Evolutionary conservation across 2,113 vertebrate genomes (phyloP).

Genomic region (Abramis brama): DNA sequence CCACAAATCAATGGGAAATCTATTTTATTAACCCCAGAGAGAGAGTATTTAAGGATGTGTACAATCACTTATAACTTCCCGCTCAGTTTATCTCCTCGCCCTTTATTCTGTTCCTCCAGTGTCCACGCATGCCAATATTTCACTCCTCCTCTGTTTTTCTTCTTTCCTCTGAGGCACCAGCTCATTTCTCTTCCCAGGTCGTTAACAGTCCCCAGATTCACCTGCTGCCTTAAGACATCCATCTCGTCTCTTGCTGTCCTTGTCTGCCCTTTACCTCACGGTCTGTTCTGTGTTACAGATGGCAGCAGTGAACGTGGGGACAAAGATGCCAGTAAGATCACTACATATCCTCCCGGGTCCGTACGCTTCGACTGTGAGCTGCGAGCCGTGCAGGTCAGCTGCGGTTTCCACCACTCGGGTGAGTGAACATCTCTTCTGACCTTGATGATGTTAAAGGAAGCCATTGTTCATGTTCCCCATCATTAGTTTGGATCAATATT

Average conservation of each 20-base stretch:
- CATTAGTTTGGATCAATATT: not conserved
- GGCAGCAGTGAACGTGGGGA: conserved; percentile 95
- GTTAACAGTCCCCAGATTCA: not conserved
- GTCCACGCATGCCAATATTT: conserved; percentile 29
- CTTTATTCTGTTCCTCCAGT: not conserved
- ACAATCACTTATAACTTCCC: not conserved
- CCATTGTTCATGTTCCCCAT: not conserved
- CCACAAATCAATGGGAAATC: not conserved
- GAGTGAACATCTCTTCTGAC: conserved; percentile 55
- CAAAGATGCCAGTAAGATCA: conserved; percentile 98
- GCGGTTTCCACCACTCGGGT: conserved; percentile 99
- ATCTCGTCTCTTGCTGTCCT: not conserved
- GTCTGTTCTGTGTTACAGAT: conserved; percentile 78
- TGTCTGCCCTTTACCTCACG: not conserved
- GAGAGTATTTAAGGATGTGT: not conserved
- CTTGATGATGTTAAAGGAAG: not conserved
- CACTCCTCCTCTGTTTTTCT: conserved; percentile 5
- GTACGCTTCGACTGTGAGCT: conserved; percentile 94
- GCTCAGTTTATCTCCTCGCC: not conserved
- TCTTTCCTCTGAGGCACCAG: conserved; percentile 15
- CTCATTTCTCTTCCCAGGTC: conserved; percentile 38
- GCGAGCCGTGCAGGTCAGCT: conserved; percentile 94
- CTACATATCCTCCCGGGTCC: conserved; percentile 93
- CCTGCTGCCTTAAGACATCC: conserved; percentile 8
- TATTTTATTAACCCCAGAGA: conserved; percentile 14